phyloP scores from a whole-genome alignment of 1,140 invertebrate genomes.

The Aphelenchoides avenae region DNA sequence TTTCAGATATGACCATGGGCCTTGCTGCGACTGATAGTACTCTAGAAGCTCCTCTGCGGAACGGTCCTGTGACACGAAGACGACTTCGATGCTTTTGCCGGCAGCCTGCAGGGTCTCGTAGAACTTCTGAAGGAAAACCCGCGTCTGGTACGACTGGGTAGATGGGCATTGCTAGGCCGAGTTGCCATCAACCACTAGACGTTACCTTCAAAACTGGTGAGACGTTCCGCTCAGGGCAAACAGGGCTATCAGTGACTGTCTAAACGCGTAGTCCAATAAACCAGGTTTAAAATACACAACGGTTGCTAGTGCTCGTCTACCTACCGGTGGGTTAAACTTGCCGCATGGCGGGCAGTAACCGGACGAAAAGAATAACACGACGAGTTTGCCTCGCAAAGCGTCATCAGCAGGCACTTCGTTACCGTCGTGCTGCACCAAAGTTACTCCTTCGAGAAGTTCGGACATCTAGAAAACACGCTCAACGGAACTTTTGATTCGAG shows the following conservation, averaged over 20 bases:
- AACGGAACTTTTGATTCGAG: too few species aligned
- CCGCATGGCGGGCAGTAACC: conserved; percentile 58
- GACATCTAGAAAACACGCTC: too few species aligned
- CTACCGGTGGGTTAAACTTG: too few species aligned
- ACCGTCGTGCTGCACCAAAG: conserved; percentile 40
- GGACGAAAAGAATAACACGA: conserved; percentile 56
- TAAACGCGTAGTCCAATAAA: too few species aligned
- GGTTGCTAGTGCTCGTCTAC: too few species aligned
- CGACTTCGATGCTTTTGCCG: conserved; percentile 53
- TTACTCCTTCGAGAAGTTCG: conserved; percentile 45
- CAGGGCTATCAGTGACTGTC: conserved; percentile 53
- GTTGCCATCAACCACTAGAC: too few species aligned
- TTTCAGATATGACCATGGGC: conserved; percentile 42
- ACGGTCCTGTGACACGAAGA: conserved; percentile 48
- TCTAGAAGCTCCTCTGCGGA: conserved; percentile 43
- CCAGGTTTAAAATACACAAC: too few species aligned
- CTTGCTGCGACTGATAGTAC: conserved; percentile 47
- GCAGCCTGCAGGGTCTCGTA: conserved; percentile 51
- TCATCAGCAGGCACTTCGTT: conserved; percentile 42
- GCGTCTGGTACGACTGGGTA: not conserved
- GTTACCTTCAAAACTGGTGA: too few species aligned
- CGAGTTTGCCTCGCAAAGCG: conserved; percentile 48
- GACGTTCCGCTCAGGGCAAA: too few species aligned
- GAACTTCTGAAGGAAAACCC: conserved; percentile 42
- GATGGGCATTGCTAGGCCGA: too few species aligned